phyloP scores from a whole-genome alignment of 2,888 invertebrate species.

The Melipona bicolor region DNA sequence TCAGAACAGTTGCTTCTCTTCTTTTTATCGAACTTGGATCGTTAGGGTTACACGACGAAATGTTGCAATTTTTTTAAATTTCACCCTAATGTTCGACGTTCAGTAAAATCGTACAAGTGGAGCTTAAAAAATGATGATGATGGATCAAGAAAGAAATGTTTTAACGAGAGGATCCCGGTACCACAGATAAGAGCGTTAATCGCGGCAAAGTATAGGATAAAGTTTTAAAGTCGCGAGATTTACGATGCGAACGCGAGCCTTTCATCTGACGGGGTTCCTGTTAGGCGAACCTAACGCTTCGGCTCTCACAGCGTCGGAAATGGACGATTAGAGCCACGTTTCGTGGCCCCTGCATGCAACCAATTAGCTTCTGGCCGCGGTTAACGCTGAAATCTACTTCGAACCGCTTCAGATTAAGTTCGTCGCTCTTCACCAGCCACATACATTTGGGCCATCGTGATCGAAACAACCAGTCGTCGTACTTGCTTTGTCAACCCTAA shows the following conservation, averaged over 20 bases:
- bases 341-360: constrained; percentile 48
- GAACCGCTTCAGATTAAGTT: constrained; percentile 47
- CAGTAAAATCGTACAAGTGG: too few relatives aligned
- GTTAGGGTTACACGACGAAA: too few relatives aligned
- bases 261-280: constrained; percentile 8
- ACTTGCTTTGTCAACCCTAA: background rate
- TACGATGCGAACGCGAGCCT: background rate
- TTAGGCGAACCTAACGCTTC: constrained; percentile 16
- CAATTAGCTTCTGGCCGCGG: constrained; percentile 50
- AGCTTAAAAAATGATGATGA: too few relatives aligned
- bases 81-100: too few relatives aligned
- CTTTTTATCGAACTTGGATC: too few relatives aligned
- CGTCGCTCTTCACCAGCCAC: constrained; percentile 16
- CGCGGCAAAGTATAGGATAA: background rate
- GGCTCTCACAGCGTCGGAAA: constrained; percentile 50
- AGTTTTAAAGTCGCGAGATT: constrained; percentile 20
- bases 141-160: too few relatives aligned
- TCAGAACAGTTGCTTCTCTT: too few relatives aligned
- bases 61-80: too few relatives aligned
- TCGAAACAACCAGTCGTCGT: constrained; percentile 6
- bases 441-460: constrained; percentile 30
- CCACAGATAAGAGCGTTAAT: constrained; percentile 10
- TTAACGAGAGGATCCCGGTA: background rate
- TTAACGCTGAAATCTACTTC: constrained; percentile 49
- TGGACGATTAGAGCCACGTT: constrained; percentile 51